phyloP scores from a whole-genome alignment of 1,140 invertebrate species.

The Ceratitis capitata region DNA sequence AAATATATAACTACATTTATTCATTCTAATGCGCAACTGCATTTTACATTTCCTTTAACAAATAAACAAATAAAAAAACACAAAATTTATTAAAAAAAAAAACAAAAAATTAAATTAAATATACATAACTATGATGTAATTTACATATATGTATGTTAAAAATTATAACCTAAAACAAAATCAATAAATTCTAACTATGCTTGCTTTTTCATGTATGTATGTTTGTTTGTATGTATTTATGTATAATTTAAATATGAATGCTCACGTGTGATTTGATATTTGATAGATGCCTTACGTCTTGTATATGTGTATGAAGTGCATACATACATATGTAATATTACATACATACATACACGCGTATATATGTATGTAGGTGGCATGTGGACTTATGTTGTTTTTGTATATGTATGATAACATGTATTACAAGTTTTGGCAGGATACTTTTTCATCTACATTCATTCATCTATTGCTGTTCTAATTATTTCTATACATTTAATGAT shows the following conservation, averaged over 20 bases:
- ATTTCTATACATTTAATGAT: background rate
- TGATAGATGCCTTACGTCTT: background rate
- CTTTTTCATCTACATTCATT: background rate
- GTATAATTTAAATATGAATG: conserved; percentile 12
- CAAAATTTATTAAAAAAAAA: conserved; percentile 26
- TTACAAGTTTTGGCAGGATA: background rate
- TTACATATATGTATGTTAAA: background rate
- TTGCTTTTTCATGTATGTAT: background rate
- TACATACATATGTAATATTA: background rate
- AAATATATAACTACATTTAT: background rate
- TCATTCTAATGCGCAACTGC: background rate
- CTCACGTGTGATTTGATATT: background rate
- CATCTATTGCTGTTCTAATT: background rate
- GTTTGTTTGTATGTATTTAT: background rate
- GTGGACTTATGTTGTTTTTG: background rate
- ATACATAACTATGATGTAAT: background rate
- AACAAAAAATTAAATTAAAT: conserved; percentile 27
- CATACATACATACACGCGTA: background rate
- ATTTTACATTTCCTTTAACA: conserved; percentile 1
- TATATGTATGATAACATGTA: background rate
- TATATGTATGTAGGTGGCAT: background rate
- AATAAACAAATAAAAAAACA: conserved; percentile 11
- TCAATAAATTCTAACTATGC: conserved; percentile 38
- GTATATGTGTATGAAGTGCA: too few species aligned
- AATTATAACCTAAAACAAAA: conserved; percentile 32